Percentiles rank a stretch among this genome's conserved stretches.
These are phyloP conservation scores for Stichodactyla mertensii DNA, from an alignment of 64 coral and sea anemone genomes.

Conservation along the genomic window DNA sequence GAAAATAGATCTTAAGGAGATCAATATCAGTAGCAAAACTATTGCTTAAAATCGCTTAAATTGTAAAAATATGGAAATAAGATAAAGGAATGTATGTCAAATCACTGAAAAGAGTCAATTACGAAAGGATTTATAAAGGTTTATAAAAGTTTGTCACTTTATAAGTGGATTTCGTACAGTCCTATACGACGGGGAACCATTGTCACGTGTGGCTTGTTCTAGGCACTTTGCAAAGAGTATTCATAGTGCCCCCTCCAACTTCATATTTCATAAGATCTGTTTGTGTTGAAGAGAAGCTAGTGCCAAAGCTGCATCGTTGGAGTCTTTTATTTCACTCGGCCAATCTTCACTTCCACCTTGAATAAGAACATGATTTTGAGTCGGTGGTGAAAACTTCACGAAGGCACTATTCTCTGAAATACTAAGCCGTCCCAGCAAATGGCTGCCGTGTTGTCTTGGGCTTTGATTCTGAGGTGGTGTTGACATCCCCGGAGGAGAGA, in stretches of 20 bases:
- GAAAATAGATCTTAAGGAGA: too few species aligned
- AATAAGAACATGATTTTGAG: background rate
- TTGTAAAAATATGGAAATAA: too few species aligned
- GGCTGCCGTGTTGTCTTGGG: background rate
- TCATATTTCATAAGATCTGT: background rate
- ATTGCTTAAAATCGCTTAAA: too few species aligned
- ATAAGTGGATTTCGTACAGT: too few species aligned
- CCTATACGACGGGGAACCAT: too few species aligned
- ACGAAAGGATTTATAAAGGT: too few species aligned
- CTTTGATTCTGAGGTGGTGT: background rate
- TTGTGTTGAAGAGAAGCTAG: slow-evolving; percentile 4
- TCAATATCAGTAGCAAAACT: too few species aligned
- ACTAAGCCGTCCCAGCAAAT: background rate
- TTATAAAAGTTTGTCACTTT: too few species aligned
- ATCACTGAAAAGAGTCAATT: too few species aligned
- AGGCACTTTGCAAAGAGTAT: too few species aligned
- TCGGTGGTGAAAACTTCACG: background rate
- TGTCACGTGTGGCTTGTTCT: too few species aligned
- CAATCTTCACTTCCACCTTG: background rate
- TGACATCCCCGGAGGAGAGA: background rate
- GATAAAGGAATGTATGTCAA: too few species aligned
- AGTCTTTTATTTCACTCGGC: slow-evolving; percentile 1
- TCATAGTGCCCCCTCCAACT: background rate
- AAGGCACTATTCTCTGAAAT: slow-evolving; percentile 11
- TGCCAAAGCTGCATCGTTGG: background rate